Evolutionary conservation across 2,113 vertebrate genomes (phyloP).

Genomic region (Pluvianellus socialis): DNA sequence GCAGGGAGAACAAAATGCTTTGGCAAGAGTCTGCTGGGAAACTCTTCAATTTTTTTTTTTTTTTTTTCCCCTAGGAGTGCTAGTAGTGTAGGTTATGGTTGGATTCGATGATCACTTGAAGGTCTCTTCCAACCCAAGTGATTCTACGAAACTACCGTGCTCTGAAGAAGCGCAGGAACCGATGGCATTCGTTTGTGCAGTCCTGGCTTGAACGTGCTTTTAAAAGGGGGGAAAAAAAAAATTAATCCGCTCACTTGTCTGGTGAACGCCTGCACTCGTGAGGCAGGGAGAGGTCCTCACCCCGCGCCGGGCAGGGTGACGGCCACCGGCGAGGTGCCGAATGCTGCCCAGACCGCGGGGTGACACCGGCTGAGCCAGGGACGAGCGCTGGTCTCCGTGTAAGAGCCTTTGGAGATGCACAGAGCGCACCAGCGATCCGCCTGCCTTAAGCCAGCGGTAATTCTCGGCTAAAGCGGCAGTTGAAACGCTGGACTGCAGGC

Average conservation of each 20-base stretch:
- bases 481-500: background rate
- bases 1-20: background rate
- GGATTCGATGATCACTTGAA: too few species aligned
- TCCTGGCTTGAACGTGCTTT: background rate
- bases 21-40: background rate
- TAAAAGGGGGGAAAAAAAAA: background rate
- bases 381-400: accelerated
- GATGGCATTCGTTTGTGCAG: background rate
- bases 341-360: background rate
- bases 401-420: background rate
- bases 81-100: too few species aligned
- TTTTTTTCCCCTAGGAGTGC: background rate
- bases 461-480: background rate
- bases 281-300: background rate
- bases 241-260: background rate
- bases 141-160: background rate
- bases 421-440: background rate
- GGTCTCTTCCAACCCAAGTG: too few species aligned
- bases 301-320: background rate
- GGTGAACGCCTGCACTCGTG: background rate
- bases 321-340: background rate
- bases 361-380: background rate
- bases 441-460: background rate
- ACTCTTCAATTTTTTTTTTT: background rate
- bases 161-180: background rate